Evolutionary conservation across 2,113 vertebrate genomes (phyloP), one percentile per base, ranked within the genome.

Genomic region (Pogonocichla stellata): DNA sequence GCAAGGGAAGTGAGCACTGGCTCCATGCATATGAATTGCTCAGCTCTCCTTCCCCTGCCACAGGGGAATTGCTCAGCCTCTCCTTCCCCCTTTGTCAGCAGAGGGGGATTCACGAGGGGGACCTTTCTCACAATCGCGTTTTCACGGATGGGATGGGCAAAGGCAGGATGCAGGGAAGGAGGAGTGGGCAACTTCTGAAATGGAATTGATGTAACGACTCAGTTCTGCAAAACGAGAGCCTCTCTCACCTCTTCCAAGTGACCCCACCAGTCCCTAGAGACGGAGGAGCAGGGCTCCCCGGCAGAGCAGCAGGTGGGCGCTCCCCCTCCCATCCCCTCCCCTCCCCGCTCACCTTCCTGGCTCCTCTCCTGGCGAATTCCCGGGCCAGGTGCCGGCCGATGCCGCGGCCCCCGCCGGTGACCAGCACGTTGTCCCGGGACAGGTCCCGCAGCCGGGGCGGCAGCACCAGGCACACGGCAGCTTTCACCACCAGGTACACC

Each of bases 401-500:
- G 96, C 99, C 99, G 78, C 99, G 97, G 95, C 99, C 99, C 69
- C 99, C 99, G 24, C 99, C 99, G 71, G 99, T 99, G 97, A 99
- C 97, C 95, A 99, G 98, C 54, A 99, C 99, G 92, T 96, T 98
- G 92, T 99, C 99, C 95, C 95, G 97, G 90, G 95, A 93, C 97
- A 99, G 97, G 96, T 99, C 99, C 88, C 98, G 98, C 74, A 97
- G 98, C 70, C 96, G 97, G 97, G 97, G 96, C 29, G 99, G 99
- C 93, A 99, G 71, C 96, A 99, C 67, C 93, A 97, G 66, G 29
- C 96, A 95, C 89, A 98, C 93, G 42, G 97, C 97, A 2, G 99
- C 99, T 69, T 98, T 98, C 36, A 98, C 91, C 93, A 98, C 93
- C 89, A 98, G 95, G 54, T 96, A 98, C 38, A 99, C 20, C 95